phyloP scores from a whole-genome alignment of 2,888 invertebrate species.

The Nycteola revayana region DNA sequence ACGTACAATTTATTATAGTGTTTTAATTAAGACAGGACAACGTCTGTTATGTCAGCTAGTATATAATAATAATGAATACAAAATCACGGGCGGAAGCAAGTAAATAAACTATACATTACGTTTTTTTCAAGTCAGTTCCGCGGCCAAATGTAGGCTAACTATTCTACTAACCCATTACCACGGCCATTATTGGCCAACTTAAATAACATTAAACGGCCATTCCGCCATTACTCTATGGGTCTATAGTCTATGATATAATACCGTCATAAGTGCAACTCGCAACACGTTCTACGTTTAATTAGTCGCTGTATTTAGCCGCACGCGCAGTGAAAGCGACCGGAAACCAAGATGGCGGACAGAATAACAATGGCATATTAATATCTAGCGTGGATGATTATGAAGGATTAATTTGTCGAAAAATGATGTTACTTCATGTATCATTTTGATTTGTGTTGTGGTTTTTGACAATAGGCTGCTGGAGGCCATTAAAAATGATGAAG shows the following conservation, averaged over 20 bases:
- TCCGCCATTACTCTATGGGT: not conserved
- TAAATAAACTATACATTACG: too few relatives aligned
- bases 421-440: constrained; percentile 14
- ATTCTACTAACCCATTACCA: too few relatives aligned
- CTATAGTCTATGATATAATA: constrained; percentile 25
- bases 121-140: too few relatives aligned
- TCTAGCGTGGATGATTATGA: constrained; percentile 33
- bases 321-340: constrained; percentile 61
- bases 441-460: constrained; percentile 6
- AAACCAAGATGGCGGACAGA: constrained; percentile 42
- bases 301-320: constrained; percentile 28
- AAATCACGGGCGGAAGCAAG: too few relatives aligned
- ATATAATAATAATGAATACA: too few relatives aligned
- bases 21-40: too few relatives aligned
- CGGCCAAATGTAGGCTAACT: too few relatives aligned
- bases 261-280: constrained; percentile 18
- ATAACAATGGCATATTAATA: constrained; percentile 40
- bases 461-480: not conserved
- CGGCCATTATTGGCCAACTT: too few relatives aligned
- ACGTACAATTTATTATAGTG: too few relatives aligned
- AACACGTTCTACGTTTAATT: constrained; percentile 37
- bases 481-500: too few relatives aligned
- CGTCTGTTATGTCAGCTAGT: too few relatives aligned
- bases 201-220: too few relatives aligned
- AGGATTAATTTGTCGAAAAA: constrained; percentile 26